Percentiles rank a stretch among this genome's conserved stretches.
phyloP scores from a whole-genome alignment of 1,140 invertebrate genomes.

The Mizuhopecten yessoensis region DNA sequence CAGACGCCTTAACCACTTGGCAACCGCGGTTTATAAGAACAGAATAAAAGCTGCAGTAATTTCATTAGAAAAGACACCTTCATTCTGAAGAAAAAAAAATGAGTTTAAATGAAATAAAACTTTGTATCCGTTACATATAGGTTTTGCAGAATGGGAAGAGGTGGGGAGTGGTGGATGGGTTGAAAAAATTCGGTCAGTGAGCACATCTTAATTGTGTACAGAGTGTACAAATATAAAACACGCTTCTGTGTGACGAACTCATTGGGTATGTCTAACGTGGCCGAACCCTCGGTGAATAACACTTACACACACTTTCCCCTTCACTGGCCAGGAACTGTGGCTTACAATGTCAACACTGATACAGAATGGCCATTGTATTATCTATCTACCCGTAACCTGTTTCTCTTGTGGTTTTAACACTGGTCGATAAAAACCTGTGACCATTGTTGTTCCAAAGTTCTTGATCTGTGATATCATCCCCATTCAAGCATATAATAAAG shows the following conservation, averaged over 20 bases:
- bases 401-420: background rate
- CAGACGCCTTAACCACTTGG: too few species aligned
- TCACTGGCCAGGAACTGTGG: background rate
- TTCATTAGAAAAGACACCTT: too few species aligned
- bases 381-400: background rate
- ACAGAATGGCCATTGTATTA: background rate
- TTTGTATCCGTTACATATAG: too few species aligned
- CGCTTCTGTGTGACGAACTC: constrained; percentile 2
- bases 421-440: background rate
- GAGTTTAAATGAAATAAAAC: too few species aligned
- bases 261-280: background rate
- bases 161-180: too few species aligned
- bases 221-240: background rate
- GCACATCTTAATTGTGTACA: background rate
- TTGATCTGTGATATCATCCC: background rate
- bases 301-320: constrained; percentile 31
- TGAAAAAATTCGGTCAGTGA: constrained; percentile 21
- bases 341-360: background rate
- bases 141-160: too few species aligned
- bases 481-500: constrained; percentile 2
- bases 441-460: background rate
- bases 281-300: background rate
- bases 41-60: too few species aligned
- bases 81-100: too few species aligned
- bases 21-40: too few species aligned